Conservation (phyloP, 2,797 vertebrate genomes). For the Buceros bicornis region DNA sequence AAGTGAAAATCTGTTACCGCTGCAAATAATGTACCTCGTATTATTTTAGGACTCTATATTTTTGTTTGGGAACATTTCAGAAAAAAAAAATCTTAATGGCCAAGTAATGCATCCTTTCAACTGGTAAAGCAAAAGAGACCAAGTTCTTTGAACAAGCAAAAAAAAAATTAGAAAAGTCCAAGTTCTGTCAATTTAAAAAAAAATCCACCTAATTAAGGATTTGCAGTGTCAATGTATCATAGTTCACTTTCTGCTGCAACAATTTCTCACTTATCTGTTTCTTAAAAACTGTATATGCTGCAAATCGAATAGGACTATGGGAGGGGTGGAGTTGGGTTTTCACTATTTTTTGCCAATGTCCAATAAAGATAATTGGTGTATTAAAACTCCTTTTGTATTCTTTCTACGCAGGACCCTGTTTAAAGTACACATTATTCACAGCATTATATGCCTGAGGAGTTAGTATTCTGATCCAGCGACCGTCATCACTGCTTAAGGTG, state of each 20-base stretch:
- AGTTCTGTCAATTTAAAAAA: conserved; percentile 8
- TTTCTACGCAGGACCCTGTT: neutral
- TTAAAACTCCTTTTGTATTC: neutral
- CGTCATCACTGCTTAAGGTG: neutral
- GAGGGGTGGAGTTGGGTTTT: neutral
- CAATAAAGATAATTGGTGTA: neutral
- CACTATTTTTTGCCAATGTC: neutral
- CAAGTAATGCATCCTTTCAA: neutral
- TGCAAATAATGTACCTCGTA: conserved; percentile 11
- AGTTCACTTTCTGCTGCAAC: conserved; percentile 1
- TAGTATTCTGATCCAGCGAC: neutral
- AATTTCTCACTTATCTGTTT: conserved; percentile 9
- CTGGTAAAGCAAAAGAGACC: neutral
- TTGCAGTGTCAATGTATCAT: neutral
- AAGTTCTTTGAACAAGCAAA: neutral
- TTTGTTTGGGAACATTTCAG: neutral
- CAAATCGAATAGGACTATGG: neutral
- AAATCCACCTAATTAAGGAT: conserved; percentile 7
- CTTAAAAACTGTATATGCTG: neutral
- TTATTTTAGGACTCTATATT: conserved; percentile 55
- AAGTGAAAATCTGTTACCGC: conserved; percentile 60
- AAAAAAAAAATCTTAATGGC: neutral
- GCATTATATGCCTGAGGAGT: neutral
- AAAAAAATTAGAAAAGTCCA: conserved; percentile 37
- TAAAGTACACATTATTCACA: neutral